Conservation (phyloP, 2,888 invertebrate genomes). For the Troides aeacus region DNA sequence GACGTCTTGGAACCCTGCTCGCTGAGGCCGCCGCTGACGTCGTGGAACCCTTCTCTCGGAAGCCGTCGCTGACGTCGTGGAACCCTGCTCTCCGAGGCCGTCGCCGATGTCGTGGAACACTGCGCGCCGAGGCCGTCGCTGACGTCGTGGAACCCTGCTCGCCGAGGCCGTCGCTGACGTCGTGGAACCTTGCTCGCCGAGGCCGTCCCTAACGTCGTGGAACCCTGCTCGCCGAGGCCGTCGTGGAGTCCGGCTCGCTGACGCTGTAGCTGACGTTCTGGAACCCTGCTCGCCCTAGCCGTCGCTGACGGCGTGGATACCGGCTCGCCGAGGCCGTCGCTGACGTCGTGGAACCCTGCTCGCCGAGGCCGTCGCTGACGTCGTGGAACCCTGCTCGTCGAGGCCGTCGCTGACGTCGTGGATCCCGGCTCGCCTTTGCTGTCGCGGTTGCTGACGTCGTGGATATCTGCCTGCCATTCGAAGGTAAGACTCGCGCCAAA, state of each 20-base stretch:
- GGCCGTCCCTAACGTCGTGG: background rate
- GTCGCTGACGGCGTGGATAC: background rate
- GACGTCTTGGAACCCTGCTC: background rate
- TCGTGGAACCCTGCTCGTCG: background rate
- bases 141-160: background rate
- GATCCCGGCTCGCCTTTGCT: background rate
- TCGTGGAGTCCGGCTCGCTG: background rate
- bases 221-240: background rate
- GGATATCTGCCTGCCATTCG: too few species aligned
- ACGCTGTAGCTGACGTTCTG: background rate
- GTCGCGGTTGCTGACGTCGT: background rate
- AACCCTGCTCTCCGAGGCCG: background rate
- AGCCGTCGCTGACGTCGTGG: too few species aligned
- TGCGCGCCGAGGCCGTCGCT: background rate
- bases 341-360: background rate
- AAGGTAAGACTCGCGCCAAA: too few species aligned
- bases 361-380: background rate
- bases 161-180: too few species aligned
- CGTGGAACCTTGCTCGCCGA: background rate
- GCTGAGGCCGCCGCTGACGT: background rate
- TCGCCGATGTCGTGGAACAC: background rate
- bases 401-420: background rate
- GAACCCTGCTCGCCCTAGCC: background rate
- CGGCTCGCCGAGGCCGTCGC: background rate
- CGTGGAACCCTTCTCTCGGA: too few species aligned